Evolutionary conservation across 1,140 invertebrate species (phyloP).

Genomic region (Platorchestia sp.): DNA sequence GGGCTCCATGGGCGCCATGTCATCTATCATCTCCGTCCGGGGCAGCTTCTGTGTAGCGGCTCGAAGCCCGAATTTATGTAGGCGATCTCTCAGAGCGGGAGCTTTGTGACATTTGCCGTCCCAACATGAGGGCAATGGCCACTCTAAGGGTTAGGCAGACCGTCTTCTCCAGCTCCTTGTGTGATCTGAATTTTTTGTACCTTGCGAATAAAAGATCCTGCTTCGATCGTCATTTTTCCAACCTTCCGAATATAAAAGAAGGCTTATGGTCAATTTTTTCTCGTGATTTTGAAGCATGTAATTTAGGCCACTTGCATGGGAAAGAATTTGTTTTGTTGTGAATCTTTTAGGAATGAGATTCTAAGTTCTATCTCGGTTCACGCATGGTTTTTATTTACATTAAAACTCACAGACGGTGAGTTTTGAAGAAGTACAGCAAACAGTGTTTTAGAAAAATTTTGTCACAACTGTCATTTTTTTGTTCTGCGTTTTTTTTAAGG

Average conservation of each 20-base stretch:
- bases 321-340: neutral
- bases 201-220: neutral
- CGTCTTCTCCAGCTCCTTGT: neutral
- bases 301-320: neutral
- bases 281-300: neutral
- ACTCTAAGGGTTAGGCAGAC: neutral
- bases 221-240: neutral
- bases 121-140: neutral
- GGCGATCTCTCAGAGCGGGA: neutral
- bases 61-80: neutral
- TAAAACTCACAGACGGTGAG: neutral
- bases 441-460: too few species aligned
- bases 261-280: neutral
- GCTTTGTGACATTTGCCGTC: neutral
- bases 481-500: too few species aligned
- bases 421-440: neutral
- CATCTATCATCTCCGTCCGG: neutral
- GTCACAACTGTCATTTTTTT: too few species aligned
- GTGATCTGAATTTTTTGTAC: neutral
- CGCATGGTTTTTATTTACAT: neutral
- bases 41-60: neutral
- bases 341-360: neutral
- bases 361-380: neutral
- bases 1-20: neutral
- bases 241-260: neutral